A percentile compares a stretch with the other conserved stretches of the same genome.
phyloP scores from a whole-genome alignment of 2,888 invertebrate genomes.

The Volucella inflata region DNA sequence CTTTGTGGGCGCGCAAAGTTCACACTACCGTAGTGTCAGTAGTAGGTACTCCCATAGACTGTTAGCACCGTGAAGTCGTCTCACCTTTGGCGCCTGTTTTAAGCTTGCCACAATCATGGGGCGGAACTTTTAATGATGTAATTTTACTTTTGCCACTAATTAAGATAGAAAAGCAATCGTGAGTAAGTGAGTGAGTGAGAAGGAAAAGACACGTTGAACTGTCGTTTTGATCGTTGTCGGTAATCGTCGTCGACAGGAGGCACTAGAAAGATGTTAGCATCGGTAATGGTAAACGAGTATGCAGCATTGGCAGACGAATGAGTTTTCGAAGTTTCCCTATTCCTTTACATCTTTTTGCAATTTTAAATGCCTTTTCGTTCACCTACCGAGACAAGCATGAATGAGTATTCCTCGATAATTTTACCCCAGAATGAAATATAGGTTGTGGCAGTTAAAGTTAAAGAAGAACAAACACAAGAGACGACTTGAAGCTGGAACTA shows the following conservation, averaged over 20 bases:
- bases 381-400: neutral
- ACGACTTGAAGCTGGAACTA: neutral
- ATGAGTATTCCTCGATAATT: constrained; percentile 62
- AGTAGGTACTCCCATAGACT: neutral
- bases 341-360: constrained; percentile 58
- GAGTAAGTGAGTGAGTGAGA: constrained; percentile 53
- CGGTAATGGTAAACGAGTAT: constrained; percentile 33
- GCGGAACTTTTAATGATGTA: constrained; percentile 76
- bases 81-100: constrained; percentile 52
- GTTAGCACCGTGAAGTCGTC: constrained; percentile 2
- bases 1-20: constrained; percentile 61
- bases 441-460: constrained; percentile 49
- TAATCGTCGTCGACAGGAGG: constrained; percentile 43
- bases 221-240: constrained; percentile 31
- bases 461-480: constrained; percentile 14
- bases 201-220: constrained; percentile 47
- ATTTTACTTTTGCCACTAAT: constrained; percentile 76
- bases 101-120: constrained; percentile 70
- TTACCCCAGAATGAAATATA: constrained; percentile 62
- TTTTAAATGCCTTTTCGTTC: constrained; percentile 47
- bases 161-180: constrained; percentile 75
- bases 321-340: constrained; percentile 66
- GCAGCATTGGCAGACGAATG: constrained; percentile 34
- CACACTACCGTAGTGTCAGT: constrained; percentile 26
- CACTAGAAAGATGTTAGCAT: constrained; percentile 21